Percentiles rank a stretch among this genome's conserved stretches.
phyloP scores from a whole-genome alignment of 2,888 invertebrate genomes.

The Drosophila affinis region DNA sequence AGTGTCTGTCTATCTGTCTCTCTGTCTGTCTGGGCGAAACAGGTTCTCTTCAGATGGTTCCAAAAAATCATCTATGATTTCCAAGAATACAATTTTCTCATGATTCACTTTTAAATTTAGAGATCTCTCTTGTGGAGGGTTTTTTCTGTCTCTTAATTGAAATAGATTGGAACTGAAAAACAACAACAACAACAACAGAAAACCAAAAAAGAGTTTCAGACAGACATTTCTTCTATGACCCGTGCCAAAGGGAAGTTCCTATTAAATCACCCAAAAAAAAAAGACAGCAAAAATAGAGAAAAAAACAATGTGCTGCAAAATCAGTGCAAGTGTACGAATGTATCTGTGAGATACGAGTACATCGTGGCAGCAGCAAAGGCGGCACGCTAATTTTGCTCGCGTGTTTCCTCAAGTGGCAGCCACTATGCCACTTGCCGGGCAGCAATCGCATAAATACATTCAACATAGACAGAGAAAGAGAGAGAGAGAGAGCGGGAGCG shows the following conservation, averaged over 20 bases:
- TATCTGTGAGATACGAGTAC: conserved; percentile 58
- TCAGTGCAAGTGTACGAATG: conserved; percentile 61
- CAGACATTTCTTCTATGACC: conserved; percentile 38
- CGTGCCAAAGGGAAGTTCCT: conserved; percentile 70
- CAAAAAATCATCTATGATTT: conserved; percentile 68
- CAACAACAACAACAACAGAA: conserved; percentile 32
- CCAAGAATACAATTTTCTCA: conserved; percentile 73
- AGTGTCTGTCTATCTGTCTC: conserved; percentile 66
- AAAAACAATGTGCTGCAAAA: conserved; percentile 22
- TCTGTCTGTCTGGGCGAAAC: conserved; percentile 33
- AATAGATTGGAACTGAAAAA: conserved; percentile 63
- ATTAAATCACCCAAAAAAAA: conserved; percentile 56
- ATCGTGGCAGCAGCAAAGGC: conserved; percentile 54
- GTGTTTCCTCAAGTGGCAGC: conserved; percentile 78
- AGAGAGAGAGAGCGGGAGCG: conserved; percentile 16
- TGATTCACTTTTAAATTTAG: conserved; percentile 56
- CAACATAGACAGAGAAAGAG: background rate
- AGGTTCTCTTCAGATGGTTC: conserved; percentile 51
- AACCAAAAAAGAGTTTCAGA: conserved; percentile 4
- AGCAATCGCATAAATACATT: conserved; percentile 71
- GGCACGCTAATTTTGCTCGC: conserved; percentile 77
- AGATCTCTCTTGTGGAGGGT: conserved; percentile 10
- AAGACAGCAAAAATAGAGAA: conserved; percentile 14
- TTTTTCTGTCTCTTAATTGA: conserved; percentile 61
- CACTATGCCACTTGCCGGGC: conserved; percentile 75